These are phyloP conservation scores for Pantherophis vulpinus DNA, from an alignment of 2,797 vertebrate genomes.

Conservation along the genomic window DNA sequence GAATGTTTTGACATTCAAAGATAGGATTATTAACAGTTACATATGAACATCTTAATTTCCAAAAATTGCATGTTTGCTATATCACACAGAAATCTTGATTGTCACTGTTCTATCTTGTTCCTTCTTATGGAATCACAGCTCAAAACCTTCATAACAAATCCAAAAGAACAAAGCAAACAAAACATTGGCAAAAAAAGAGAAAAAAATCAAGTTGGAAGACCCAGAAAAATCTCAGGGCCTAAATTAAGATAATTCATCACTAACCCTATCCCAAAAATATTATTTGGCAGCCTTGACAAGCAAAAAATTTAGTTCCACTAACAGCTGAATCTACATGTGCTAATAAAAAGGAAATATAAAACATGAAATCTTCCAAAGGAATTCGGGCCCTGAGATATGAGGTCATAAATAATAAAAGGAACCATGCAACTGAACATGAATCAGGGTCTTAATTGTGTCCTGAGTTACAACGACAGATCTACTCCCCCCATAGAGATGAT, in stretches of 20 bases:
- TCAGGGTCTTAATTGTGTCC: background rate
- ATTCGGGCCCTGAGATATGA: background rate
- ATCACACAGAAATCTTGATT: background rate
- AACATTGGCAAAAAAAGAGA: background rate
- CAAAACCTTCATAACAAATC: background rate
- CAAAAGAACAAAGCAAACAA: background rate
- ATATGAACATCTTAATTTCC: background rate
- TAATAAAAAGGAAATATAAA: background rate
- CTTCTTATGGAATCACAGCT: too few species aligned
- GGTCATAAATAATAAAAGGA: background rate
- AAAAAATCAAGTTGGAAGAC: background rate
- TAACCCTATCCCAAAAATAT: background rate
- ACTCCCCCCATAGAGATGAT: background rate
- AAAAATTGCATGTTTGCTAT: background rate
- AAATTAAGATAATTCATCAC: background rate
- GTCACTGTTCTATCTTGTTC: background rate
- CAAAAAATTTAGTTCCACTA: background rate
- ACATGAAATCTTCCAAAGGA: background rate
- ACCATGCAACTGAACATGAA: background rate
- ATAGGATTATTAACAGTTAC: background rate
- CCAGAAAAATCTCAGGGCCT: background rate
- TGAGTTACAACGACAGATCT: background rate
- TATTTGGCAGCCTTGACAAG: background rate
- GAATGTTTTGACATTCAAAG: background rate
- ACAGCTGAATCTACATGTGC: background rate